Evolutionary conservation across 2,113 vertebrate genomes (phyloP).

Genomic region (Aleadryas rufinucha): DNA sequence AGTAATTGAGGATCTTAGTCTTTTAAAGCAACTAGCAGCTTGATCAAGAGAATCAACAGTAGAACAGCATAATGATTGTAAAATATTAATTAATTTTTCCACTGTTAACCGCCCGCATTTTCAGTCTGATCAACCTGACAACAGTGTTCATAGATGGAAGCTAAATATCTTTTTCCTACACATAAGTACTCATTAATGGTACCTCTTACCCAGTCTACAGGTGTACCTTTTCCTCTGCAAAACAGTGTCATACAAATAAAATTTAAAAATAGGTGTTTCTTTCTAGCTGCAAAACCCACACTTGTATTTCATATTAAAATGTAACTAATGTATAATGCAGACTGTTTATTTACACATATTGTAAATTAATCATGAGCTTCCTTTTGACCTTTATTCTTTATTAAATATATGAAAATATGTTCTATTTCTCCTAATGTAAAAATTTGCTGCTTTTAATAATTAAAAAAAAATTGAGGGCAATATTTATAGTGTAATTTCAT

Average conservation of each 20-base stretch:
- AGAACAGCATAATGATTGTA: background rate
- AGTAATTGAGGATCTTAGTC: background rate
- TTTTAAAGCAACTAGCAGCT: constrained; percentile 31
- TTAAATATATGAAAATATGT: background rate
- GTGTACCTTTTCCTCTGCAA: background rate
- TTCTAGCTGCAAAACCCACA: constrained; percentile 12
- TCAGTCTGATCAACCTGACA: background rate
- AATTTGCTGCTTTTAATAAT: background rate
- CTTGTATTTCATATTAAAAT: background rate
- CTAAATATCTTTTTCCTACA: background rate
- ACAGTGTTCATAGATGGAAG: background rate
- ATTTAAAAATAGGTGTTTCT: constrained; percentile 19
- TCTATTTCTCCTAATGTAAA: background rate
- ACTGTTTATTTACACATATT: background rate
- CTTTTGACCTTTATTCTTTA: background rate
- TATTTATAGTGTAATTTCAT: background rate
- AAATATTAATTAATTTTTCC: constrained; percentile 56
- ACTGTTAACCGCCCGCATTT: background rate
- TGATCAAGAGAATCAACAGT: constrained; percentile 31
- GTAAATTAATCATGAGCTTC: background rate
- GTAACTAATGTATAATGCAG: background rate
- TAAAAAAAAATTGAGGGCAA: rapidly evolving
- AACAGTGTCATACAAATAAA: constrained; percentile 2
- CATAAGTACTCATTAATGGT: background rate
- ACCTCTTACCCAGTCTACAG: constrained; percentile 22